Evolutionary conservation across 2,113 vertebrate genomes (phyloP), one percentile per base, ranked within the genome.

Genomic region (Noctilio leporinus): DNA sequence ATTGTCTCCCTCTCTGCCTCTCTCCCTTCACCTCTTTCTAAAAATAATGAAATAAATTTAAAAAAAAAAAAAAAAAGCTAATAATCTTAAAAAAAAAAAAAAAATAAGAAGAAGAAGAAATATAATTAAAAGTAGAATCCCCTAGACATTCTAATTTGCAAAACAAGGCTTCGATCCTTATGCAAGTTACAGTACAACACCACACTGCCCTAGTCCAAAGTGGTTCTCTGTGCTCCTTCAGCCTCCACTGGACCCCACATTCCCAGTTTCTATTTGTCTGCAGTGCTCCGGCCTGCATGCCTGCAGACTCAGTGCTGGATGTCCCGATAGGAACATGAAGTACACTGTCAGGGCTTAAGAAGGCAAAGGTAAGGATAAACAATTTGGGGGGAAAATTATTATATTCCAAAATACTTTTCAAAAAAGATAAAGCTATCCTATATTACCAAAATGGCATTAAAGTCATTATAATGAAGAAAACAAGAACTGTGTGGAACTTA

Each of bases 361-460:
- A 59, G 81, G 40, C 73, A 95, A 81, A 51, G 24, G 28, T 83
- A 82, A 86, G 55, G 47, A 73, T 88, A 92, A 80, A 76, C 38
- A 90, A 35, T 10, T 33, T 47, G 35, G 10, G 33, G 0, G 1
- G 0, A 33, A 5, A 40, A 15, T 14, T 28, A 5, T 93, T 75
- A n/a, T 49, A 72, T 53, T 92, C 49, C 22, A 64, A 89, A 89
- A 77, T 15, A 53, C 73, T 73, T 75, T 89, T 86, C 53, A 28
- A 72, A 78, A 83, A 16, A 15, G 59, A 72, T 70, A 55, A 57
- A 62, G 14, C 7, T 86, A 10, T 53, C 89, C 17, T 24, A 4
- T 82, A 57, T 86, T 70, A 80, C 17, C 75, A 75, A 96, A 91
- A 51, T 43, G 17, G 16, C 33, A 70, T 1, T 75, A 35, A 89